Percentiles rank a stretch among this genome's conserved stretches.
These are phyloP conservation scores for Euphonia xanthogaster DNA, from an alignment of 2,797 vertebrate species.

Conservation along the genomic window DNA sequence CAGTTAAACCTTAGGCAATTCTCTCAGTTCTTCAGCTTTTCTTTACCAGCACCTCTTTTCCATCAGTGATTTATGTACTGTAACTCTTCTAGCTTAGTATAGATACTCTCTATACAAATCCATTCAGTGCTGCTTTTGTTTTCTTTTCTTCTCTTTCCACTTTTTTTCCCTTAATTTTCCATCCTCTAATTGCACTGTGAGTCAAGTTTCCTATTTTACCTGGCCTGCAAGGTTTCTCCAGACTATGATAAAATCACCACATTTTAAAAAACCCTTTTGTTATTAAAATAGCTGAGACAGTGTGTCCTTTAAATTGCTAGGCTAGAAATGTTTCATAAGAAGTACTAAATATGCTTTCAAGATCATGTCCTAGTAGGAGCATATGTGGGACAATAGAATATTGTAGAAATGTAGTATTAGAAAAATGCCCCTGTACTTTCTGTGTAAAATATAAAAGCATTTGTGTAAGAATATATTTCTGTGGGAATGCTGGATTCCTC, in stretches of 20 bases:
- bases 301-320: not conserved
- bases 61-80: not conserved
- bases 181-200: not conserved
- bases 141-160: not conserved
- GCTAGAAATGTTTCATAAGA: constrained; percentile 12
- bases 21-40: not conserved
- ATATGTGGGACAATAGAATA: not conserved
- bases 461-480: not conserved
- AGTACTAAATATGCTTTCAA: constrained; percentile 1
- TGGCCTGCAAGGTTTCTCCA: not conserved
- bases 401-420: not conserved
- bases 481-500: not conserved
- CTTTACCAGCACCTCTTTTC: not conserved
- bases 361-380: not conserved
- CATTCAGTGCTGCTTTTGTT: not conserved
- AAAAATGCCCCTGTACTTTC: not conserved
- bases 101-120: not conserved
- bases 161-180: not conserved
- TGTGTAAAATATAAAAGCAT: not conserved
- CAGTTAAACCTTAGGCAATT: not conserved
- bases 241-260: not conserved
- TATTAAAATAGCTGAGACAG: constrained; percentile 3
- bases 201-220: constrained; percentile 15
- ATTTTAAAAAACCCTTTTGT: not conserved
- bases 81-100: not conserved